A percentile compares a stretch with the other conserved stretches of the same genome.
Conservation (phyloP, 1,140 invertebrate species). For the Gerris buenoi region DNA sequence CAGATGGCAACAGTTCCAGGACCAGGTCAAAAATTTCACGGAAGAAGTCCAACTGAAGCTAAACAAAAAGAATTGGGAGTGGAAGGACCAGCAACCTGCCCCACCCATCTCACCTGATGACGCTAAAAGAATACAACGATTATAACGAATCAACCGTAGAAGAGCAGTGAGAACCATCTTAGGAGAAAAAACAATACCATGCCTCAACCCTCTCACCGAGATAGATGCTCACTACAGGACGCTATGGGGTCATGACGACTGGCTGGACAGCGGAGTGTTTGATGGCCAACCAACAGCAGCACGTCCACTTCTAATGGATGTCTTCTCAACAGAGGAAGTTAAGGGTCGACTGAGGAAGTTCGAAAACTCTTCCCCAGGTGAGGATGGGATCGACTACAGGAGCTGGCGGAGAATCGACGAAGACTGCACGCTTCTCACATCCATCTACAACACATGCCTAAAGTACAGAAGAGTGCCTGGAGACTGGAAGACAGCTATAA, state of each 20-base stretch:
- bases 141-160: not conserved
- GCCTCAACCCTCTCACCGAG: not conserved
- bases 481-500: slow-evolving; percentile 20
- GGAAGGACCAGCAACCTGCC: not conserved
- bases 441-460: slow-evolving; percentile 16
- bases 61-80: not conserved
- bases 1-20: not conserved
- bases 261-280: not conserved
- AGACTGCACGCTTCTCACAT: slow-evolving; percentile 7
- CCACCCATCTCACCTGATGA: not conserved
- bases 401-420: slow-evolving; percentile 11
- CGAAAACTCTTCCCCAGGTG: slow-evolving; percentile 23
- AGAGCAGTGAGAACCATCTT: not conserved
- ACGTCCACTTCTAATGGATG: not conserved
- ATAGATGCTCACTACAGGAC: not conserved
- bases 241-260: not conserved
- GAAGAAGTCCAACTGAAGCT: not conserved
- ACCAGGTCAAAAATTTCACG: not conserved
- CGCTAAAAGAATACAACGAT: not conserved
- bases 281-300: not conserved
- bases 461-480: slow-evolving; percentile 11
- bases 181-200: not conserved
- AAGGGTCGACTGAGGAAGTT: slow-evolving; percentile 6
- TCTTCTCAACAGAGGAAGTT: slow-evolving; percentile 11
- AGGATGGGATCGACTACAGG: slow-evolving; percentile 19